These are phyloP conservation scores for Lutraria rhynchaena DNA, from an alignment of 1,140 invertebrate species.

Conservation along the genomic window DNA sequence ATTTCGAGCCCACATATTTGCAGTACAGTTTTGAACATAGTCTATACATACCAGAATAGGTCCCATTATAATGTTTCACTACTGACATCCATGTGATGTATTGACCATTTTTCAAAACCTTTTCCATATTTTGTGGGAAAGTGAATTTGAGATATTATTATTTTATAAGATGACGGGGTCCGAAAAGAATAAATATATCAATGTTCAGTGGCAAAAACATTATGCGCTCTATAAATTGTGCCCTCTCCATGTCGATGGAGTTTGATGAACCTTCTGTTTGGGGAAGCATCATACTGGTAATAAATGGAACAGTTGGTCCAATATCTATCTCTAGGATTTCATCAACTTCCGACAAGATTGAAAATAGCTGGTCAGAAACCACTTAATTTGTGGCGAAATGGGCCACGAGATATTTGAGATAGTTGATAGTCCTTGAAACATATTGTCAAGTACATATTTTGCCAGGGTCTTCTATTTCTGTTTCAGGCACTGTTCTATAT, in stretches of 20 bases:
- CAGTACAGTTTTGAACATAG: slow-evolving; percentile 6
- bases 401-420: slow-evolving; percentile 19
- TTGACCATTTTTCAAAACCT: slow-evolving; percentile 38
- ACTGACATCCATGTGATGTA: slow-evolving; percentile 16
- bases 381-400: slow-evolving; percentile 29
- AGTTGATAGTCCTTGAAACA: slow-evolving; percentile 3
- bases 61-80: slow-evolving; percentile 10
- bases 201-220: background rate
- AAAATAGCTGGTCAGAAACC: slow-evolving; percentile 28
- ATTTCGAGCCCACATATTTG: background rate
- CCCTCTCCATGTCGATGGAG: background rate
- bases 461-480: background rate
- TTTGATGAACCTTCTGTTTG: slow-evolving; percentile 16
- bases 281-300: slow-evolving; percentile 19
- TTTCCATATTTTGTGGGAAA: background rate
- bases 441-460: slow-evolving; percentile 6
- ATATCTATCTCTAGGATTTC: slow-evolving; percentile 23
- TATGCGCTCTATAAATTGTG: background rate
- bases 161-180: slow-evolving; percentile 10
- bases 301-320: background rate
- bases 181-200: slow-evolving; percentile 4
- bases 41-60: slow-evolving; percentile 1
- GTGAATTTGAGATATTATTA: slow-evolving; percentile 28
- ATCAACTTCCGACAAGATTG: slow-evolving; percentile 2
- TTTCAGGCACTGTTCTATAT: background rate